phyloP scores from a whole-genome alignment of 2,113 vertebrate genomes.

The Hyperopisus bebe region DNA sequence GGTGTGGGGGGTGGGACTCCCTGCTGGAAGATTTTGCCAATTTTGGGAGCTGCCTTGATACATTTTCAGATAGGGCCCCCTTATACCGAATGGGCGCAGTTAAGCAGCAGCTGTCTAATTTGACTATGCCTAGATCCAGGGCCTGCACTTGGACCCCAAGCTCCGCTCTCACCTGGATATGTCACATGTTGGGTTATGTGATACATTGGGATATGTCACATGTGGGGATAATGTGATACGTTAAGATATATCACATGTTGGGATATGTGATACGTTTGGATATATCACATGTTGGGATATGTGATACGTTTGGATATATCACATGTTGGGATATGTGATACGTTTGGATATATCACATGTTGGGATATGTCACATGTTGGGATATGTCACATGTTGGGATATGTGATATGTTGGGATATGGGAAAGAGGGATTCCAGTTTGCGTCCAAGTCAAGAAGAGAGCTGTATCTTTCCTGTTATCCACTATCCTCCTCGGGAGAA shows the following conservation, averaged over 20 bases:
- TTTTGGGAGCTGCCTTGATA: neutral
- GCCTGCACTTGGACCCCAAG: neutral
- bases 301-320: too few relatives aligned
- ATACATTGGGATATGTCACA: too few relatives aligned
- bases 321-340: neutral
- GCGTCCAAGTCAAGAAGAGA: neutral
- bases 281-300: neutral
- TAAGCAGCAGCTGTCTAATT: neutral
- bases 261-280: too few relatives aligned
- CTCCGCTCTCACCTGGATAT: neutral
- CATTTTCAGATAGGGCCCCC: neutral
- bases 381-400: neutral
- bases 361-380: neutral
- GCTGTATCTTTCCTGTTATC: neutral
- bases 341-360: neutral
- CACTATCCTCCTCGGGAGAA: neutral
- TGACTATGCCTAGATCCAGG: neutral
- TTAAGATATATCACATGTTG: neutral
- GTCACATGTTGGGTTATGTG: neutral
- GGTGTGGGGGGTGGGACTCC: neutral
- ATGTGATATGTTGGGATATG: too few relatives aligned
- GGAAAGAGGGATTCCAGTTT: neutral
- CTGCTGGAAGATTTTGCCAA: neutral
- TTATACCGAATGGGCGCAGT: neutral
- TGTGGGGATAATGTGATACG: too few relatives aligned